A percentile compares a stretch with the other conserved stretches of the same genome.
Conservation (phyloP, 1,140 invertebrate genomes). For the Meloidogyne floridensis region DNA sequence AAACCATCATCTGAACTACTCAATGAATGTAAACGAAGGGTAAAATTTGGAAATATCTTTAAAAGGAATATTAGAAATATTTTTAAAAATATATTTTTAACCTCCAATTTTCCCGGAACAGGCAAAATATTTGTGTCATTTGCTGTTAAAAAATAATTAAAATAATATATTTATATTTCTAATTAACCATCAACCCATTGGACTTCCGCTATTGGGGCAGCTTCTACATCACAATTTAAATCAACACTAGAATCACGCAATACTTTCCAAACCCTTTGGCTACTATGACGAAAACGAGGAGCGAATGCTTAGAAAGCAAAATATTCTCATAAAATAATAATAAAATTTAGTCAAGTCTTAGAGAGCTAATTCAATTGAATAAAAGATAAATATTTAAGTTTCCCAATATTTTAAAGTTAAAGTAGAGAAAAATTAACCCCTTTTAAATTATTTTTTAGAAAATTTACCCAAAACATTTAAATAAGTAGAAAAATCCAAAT, state of each 20-base stretch:
- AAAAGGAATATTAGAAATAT: constrained; percentile 66
- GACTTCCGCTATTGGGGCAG: constrained; percentile 88
- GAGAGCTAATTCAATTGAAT: too few relatives aligned
- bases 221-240: constrained; percentile 88
- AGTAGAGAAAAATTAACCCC: too few relatives aligned
- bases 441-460: background rate
- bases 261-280: constrained; percentile 60
- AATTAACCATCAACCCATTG: constrained; percentile 77
- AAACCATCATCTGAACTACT: constrained; percentile 81
- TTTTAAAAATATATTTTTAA: constrained; percentile 17
- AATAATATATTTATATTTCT: constrained; percentile 3
- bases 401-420: too few relatives aligned
- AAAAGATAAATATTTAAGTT: too few relatives aligned
- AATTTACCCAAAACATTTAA: constrained; percentile 84
- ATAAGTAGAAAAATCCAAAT: constrained; percentile 95
- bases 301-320: constrained; percentile 50
- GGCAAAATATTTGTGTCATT: constrained; percentile 46
- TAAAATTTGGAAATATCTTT: constrained; percentile 76
- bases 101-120: constrained; percentile 58
- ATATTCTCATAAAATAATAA: background rate
- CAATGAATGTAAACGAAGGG: constrained; percentile 81
- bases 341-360: too few relatives aligned
- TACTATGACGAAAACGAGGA: constrained; percentile 56
- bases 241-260: constrained; percentile 72
- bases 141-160: background rate